Evolutionary conservation across 1,140 invertebrate species (phyloP), one percentile per base, ranked within the genome.

Genomic region (Hycleus cichorii): DNA sequence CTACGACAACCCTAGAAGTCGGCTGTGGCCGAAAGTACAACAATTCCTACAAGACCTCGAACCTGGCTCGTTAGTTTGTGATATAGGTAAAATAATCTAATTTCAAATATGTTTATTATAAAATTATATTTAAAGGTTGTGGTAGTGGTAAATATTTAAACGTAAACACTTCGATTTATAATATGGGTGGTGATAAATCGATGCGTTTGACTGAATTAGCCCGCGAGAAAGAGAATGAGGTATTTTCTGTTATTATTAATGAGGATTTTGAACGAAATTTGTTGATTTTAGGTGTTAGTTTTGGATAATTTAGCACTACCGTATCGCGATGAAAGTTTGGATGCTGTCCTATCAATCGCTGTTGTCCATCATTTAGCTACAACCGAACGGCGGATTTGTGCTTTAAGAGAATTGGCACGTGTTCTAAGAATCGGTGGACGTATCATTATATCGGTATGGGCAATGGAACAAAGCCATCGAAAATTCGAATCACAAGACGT

Each of bases 291-390:
- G 88, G 89, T 93, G 60, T 78, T 94, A 52, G 77, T 91, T 32
- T 89, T 90, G 74, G 94, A 97, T 79, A 94, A 94, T 77, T 77
- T 96, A 52, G 80, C 85, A 39, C 75, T 97, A 63, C 94, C 95
- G 8, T 95, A 93, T 75, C 85, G 93, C 27, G 91, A 96, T 73
- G 90, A 91, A 68, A 87, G 87, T 55, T 94, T 96, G 78, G 95
- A 98, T 77, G 95, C 93, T 2, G 91, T 94, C 2, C 78, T 97
- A 18, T 97, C 93, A 11, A 85, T 97, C 62, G 93, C 93, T 1
- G 95, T 98, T 39, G 88, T 98, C 52, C 95, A 98, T 75, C 90
- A 93, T 73, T 91, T 98, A 68, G 91, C 94, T 4, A 96, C 93
- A 11, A 88, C 89, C 0, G 92, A 95, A 72, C 80, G 95, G 39